Base-by-base conservation (phyloP, 2,113 vertebrate genomes). In the Carassius gibelio region DNA sequence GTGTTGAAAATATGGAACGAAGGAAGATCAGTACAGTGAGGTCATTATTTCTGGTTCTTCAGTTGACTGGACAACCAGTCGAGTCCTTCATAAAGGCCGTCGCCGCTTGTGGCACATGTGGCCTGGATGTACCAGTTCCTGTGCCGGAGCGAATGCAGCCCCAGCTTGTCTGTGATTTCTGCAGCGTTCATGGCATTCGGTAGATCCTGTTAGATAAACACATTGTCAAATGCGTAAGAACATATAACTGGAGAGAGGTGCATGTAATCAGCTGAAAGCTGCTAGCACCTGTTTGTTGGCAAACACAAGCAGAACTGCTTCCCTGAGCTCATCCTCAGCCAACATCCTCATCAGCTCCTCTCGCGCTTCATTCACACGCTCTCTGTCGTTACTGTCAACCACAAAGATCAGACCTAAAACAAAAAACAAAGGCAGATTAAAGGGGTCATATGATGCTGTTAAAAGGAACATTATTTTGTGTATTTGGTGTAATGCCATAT, bases 61-160 rank as follows among this genome's bases (percentile, higher is more conserved):
- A 99, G 96, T 94, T 97, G 96, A 94, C 93, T 96, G 91, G 97
- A 98, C 95, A 99, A 92, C 98, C 98, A 99, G 88, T 99, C 97
- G 89, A 99, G 96, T 95, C 98, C 98, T 96, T 99, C 97, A 92
- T 97, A 99, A 85, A 99, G 97, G 9, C 98, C 98, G 0, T 99
- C 96, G 10, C 98, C 98, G 0, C 95, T 96, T 88, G 97, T 99
- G 92, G 98, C 97, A 79, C 98, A 99, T 89, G 98, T 97, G 4
- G 98, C 97, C 94, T 99, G 98, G 94, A 99, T 99, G 90, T 96
- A 99, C 98, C 98, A 99, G 93, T 95, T 96, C 93, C 96, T 96
- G 92, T 96, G 94, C 68, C 96, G 96, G 75, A 99, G 95, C 4
- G 94, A 94, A 92, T 98, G 96, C 89, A 99, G 96, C 86, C 94